Conservation (phyloP, 2,113 vertebrate genomes). For the Eptatretus burgeri region DNA sequence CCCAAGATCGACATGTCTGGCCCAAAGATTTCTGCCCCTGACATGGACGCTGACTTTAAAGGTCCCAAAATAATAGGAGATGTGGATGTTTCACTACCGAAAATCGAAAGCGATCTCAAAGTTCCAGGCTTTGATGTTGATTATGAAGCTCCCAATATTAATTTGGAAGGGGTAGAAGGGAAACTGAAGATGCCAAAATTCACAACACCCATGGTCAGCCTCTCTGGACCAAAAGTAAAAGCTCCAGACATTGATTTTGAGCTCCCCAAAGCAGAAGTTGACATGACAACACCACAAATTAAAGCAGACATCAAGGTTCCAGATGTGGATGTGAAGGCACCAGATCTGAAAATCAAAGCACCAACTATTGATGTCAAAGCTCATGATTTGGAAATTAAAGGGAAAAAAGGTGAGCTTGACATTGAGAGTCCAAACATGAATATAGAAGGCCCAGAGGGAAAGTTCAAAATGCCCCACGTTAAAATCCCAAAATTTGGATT, state of each 20-base stretch:
- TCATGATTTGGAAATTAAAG: constrained; percentile 12
- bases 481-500: constrained; percentile 24
- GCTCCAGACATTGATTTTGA: constrained; percentile 8
- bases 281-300: constrained; percentile 6
- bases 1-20: constrained; percentile 13
- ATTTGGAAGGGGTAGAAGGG: background rate
- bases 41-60: constrained; percentile 11
- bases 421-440: constrained; percentile 9
- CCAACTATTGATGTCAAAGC: background rate
- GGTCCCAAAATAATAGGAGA: background rate
- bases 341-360: background rate
- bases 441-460: constrained; percentile 15
- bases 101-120: background rate
- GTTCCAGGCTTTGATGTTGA: background rate
- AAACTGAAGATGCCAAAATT: constrained; percentile 10
- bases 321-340: background rate
- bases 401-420: background rate
- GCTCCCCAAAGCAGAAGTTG: constrained; percentile 7
- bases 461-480: constrained; percentile 22
- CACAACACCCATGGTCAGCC: constrained; percentile 7
- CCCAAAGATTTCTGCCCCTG: constrained; percentile 7
- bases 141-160: background rate
- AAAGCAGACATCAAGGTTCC: constrained; percentile 1
- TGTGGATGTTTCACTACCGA: background rate
- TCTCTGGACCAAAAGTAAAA: constrained; percentile 8